These are phyloP conservation scores for Adelphocoris suturalis DNA, from an alignment of 2,888 invertebrate genomes.

Conservation along the genomic window DNA sequence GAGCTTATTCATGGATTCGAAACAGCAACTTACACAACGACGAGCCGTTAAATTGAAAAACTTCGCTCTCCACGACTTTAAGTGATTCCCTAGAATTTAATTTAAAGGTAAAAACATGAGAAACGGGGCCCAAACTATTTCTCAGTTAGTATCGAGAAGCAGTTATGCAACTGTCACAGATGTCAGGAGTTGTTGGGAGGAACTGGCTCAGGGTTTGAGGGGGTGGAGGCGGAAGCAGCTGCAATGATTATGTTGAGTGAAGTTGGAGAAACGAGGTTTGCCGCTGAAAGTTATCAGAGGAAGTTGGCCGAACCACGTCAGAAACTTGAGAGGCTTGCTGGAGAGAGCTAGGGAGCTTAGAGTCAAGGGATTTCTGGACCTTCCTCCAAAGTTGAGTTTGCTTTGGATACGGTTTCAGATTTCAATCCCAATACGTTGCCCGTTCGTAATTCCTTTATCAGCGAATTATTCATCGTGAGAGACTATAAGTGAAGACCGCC, in stretches of 20 bases:
- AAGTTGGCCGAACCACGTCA: background rate
- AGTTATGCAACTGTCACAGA: slow-evolving; percentile 7
- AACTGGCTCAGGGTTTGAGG: background rate
- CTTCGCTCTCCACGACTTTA: background rate
- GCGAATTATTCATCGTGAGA: no score
- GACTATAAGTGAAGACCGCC: no score
- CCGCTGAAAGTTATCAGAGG: background rate
- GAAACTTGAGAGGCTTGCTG: slow-evolving; percentile 20
- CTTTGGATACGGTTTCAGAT: background rate
- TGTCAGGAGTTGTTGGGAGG: background rate
- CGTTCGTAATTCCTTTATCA: no score
- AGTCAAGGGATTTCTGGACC: background rate
- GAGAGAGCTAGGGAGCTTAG: background rate
- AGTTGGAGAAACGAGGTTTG: slow-evolving; percentile 20
- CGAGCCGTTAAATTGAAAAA: background rate
- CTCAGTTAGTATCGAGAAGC: background rate
- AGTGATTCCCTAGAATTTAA: background rate
- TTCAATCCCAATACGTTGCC: no score
- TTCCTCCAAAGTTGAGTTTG: background rate
- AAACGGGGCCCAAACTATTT: background rate
- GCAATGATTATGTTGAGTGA: slow-evolving; percentile 26
- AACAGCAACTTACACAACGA: no score
- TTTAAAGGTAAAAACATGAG: background rate
- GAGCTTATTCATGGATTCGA: no score
- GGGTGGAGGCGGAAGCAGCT: background rate